Evolutionary conservation across 37 sponge, comb jelly and placozoan species (phyloP), one percentile per base, ranked within the genome.

Genomic region (Ephydatia muelleri): DNA sequence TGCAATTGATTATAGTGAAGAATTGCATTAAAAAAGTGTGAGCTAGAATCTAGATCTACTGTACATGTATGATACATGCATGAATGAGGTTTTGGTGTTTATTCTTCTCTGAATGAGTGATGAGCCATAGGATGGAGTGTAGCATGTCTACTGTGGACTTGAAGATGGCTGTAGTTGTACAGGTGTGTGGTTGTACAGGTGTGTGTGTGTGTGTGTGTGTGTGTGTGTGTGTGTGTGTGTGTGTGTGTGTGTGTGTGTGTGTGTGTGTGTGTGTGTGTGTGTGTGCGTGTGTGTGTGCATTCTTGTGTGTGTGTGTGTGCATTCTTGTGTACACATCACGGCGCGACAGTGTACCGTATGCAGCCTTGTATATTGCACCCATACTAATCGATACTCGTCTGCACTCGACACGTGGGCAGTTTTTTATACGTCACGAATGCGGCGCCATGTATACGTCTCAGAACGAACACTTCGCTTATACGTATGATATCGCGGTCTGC

Each of bases 91-190:
- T 93, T 64, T 95, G 96, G 96, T 86, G 83, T 26, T 92, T 91
- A 8, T 92, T 93, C 67, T 95, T 92, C 83, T 89, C 96, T 49
- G 80, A 75, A 66, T 68, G 96, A 16, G 96, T 95, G 39, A 95
- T 95, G 96, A 65, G 75, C 26, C 96, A 95, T 72, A 77, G 96
- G 11, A 67, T 84, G 32, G 96, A 92, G 64, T 43, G 69, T 74
- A 91, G 85, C 2, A 36, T 92, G 83, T 64, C 88, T 12, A 70
- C 73, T 49, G 80, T 72, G 28, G 88, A 86, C 11, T 64, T 90
- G 30, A 87, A 75, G 29, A 95, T 95, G 96, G 96, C 93, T 34
- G 96, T 95, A 35, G 80, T 95, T 34, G 78, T 95, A 21, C 96
- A 95, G 83, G 96, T 94, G n/a, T 2, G 85, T n/a, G n/a, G n/a